Evolutionary conservation across 2,113 vertebrate species (phyloP).

Genomic region (Motacilla tschutschensis): DNA sequence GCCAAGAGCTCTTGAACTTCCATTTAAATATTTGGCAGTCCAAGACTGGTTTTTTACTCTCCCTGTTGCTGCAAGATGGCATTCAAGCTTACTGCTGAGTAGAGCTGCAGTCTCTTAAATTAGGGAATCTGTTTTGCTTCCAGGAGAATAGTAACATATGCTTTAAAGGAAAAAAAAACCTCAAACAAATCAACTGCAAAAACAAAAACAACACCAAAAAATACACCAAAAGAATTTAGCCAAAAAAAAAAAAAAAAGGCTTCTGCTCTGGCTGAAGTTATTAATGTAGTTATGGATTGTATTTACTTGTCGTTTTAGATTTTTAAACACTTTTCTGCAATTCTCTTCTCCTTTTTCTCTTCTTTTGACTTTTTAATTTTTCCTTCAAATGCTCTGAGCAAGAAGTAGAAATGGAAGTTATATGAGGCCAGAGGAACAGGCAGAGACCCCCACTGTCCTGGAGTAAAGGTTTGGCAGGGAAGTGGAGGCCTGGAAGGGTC

Average conservation of each 20-base stretch:
- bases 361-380: not conserved
- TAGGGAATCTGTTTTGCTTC: not conserved
- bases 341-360: not conserved
- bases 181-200: not conserved
- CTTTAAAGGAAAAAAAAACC: not conserved
- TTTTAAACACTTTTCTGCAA: not conserved
- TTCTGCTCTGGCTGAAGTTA: not conserved
- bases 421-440: not conserved
- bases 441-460: not conserved
- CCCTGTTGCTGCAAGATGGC: not conserved
- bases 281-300: not conserved
- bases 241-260: not conserved
- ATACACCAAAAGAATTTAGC: not conserved
- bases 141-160: not conserved
- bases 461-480: not conserved
- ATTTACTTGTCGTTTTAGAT: not conserved
- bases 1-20: slow-evolving; percentile 8
- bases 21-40: slow-evolving; percentile 17
- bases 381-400: not conserved
- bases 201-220: not conserved
- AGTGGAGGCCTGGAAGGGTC: not conserved
- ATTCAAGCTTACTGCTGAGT: not conserved
- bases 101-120: not conserved
- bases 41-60: not conserved
- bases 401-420: not conserved